A percentile compares a stretch with the other conserved stretches of the same genome.
These are phyloP conservation scores for Hippoglossus hippoglossus DNA, from an alignment of 2,797 vertebrate species.

Conservation along the genomic window DNA sequence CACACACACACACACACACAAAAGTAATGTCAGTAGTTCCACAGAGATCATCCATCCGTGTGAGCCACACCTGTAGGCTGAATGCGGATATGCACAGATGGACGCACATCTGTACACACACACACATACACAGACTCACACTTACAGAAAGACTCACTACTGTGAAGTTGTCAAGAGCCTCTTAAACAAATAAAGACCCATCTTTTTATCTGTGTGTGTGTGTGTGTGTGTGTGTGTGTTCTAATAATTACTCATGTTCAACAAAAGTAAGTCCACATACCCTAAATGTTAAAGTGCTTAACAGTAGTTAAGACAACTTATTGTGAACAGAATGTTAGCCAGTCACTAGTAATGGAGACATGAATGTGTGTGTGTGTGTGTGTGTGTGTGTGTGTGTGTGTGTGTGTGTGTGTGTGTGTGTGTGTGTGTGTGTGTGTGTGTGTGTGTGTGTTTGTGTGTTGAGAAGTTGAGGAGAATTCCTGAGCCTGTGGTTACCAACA, in stretches of 20 bases:
- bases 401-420: conserved; percentile 12
- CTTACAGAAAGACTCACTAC: conserved; percentile 43
- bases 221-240: not conserved
- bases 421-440: conserved; percentile 12
- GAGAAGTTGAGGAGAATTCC: conserved; percentile 78
- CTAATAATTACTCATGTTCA: not conserved
- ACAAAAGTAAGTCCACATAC: no score
- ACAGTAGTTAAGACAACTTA: no score
- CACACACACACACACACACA: not conserved
- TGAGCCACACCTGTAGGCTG: not conserved
- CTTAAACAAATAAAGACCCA: conserved; percentile 78
- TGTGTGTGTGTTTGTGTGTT: conserved; percentile 15
- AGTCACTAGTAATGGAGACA: not conserved
- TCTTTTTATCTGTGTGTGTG: conserved; percentile 32
- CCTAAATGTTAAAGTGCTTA: no score
- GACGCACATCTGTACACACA: not conserved
- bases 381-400: conserved; percentile 13
- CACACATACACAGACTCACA: conserved; percentile 17
- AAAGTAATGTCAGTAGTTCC: conserved; percentile 4
- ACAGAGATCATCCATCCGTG: conserved; percentile 5
- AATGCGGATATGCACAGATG: not conserved
- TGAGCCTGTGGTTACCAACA: conserved; percentile 83
- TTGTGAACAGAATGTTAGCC: not conserved
- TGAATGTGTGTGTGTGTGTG: conserved; percentile 17
- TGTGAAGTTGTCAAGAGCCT: conserved; percentile 62